phyloP scores from a whole-genome alignment of 35 echinoderm and acorn worm species.

The Apostichopus japonicus region DNA sequence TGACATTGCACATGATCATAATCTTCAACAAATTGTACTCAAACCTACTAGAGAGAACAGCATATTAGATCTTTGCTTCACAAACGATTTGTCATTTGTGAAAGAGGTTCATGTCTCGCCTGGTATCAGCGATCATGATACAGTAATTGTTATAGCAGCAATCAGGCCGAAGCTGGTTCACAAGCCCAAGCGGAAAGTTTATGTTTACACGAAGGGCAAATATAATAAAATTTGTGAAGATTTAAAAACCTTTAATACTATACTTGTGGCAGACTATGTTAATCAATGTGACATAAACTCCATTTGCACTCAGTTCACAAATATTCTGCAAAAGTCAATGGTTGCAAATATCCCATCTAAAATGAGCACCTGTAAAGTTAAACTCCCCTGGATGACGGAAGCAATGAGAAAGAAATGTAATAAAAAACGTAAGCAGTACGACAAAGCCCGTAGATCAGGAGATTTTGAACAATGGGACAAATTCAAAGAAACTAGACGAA shows the following conservation, averaged over 20 bases:
- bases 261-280: slow-evolving; percentile 14
- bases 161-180: slow-evolving; percentile 53
- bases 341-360: slow-evolving; percentile 57
- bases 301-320: slow-evolving; percentile 49
- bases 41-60: slow-evolving; percentile 63
- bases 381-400: slow-evolving; percentile 62
- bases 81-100: slow-evolving; percentile 59
- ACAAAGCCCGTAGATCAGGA: slow-evolving; percentile 47
- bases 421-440: slow-evolving; percentile 51
- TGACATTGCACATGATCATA: slow-evolving; percentile 60
- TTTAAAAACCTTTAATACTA: slow-evolving; percentile 20
- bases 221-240: slow-evolving; percentile 49
- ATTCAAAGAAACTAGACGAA: slow-evolving; percentile 7
- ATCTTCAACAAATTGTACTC: slow-evolving; percentile 54
- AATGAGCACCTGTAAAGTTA: slow-evolving; percentile 17
- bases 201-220: slow-evolving; percentile 59
- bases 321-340: slow-evolving; percentile 36
- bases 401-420: slow-evolving; percentile 48
- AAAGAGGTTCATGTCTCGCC: not conserved
- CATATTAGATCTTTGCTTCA: slow-evolving; percentile 75
- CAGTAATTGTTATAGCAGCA: slow-evolving; percentile 51
- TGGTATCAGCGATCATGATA: slow-evolving; percentile 76
- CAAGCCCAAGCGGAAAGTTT: slow-evolving; percentile 53
- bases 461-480: not conserved
- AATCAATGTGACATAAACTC: not conserved